Conservation (phyloP, 1,140 invertebrate genomes). For the Pseudomyrmex flavicornis region DNA sequence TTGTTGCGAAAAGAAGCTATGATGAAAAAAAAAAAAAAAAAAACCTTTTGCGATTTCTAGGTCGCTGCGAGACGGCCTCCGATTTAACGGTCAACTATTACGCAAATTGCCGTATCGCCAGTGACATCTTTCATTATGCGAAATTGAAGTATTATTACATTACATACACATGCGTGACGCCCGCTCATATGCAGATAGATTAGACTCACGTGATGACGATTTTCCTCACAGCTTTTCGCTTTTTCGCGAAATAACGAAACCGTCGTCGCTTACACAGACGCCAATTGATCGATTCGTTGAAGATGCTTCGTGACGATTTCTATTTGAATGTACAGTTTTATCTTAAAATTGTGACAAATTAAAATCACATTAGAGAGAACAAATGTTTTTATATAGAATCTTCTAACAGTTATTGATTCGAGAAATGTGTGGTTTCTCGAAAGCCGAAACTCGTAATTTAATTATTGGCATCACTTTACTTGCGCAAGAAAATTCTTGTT, state of each 20-base stretch:
- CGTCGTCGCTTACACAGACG: background rate
- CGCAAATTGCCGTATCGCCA: constrained; percentile 54
- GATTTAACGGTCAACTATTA: constrained; percentile 42
- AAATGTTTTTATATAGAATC: too few species aligned
- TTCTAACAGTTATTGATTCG: too few species aligned
- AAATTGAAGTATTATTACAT: constrained; percentile 49
- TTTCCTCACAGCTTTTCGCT: constrained; percentile 10
- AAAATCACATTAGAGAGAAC: too few species aligned
- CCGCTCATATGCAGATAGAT: constrained; percentile 29
- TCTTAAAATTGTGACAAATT: too few species aligned
- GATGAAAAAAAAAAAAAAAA: background rate
- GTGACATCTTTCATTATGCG: constrained; percentile 56
- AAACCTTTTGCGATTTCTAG: constrained; percentile 42
- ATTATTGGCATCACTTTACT: background rate
- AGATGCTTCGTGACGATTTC: too few species aligned
- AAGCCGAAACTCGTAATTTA: background rate
- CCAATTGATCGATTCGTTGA: background rate
- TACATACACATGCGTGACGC: constrained; percentile 18
- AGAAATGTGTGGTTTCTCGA: too few species aligned
- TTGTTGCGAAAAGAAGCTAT: too few species aligned
- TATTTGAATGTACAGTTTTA: too few species aligned
- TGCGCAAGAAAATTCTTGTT: background rate
- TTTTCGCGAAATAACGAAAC: background rate
- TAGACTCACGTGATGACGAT: constrained; percentile 31
- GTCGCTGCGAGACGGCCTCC: constrained; percentile 37